A percentile compares a stretch with the other conserved stretches of the same genome.
Conservation (phyloP, 2,888 invertebrate species). For the Cinara cedri region DNA sequence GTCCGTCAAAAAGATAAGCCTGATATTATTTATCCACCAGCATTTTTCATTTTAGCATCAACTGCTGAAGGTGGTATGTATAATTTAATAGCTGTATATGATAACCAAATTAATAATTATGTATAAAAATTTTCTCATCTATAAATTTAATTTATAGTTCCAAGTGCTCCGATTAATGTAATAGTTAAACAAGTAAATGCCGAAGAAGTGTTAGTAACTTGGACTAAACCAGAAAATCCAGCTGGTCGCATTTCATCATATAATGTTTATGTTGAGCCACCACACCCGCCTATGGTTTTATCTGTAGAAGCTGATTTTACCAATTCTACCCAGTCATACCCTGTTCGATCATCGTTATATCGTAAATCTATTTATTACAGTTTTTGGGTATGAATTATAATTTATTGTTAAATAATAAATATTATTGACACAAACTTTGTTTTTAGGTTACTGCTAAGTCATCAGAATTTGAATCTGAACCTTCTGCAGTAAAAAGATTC, state of each 20-base stretch:
- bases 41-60: slow-evolving; percentile 69
- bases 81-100: background rate
- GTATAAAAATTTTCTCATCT: background rate
- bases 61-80: slow-evolving; percentile 72
- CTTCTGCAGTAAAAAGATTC: slow-evolving; percentile 69
- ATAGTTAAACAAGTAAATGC: slow-evolving; percentile 71
- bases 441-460: slow-evolving; percentile 71
- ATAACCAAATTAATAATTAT: background rate
- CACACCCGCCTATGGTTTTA: slow-evolving; percentile 66
- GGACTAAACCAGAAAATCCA: slow-evolving; percentile 72
- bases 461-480: slow-evolving; percentile 68
- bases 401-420: background rate
- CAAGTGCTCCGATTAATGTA: slow-evolving; percentile 73
- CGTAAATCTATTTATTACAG: slow-evolving; percentile 47
- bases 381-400: slow-evolving; percentile 40
- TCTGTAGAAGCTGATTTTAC: slow-evolving; percentile 53
- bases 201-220: slow-evolving; percentile 71
- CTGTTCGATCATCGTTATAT: slow-evolving; percentile 51
- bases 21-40: slow-evolving; percentile 69
- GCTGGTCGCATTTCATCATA: slow-evolving; percentile 72
- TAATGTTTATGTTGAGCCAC: slow-evolving; percentile 71
- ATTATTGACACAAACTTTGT: slow-evolving; percentile 27
- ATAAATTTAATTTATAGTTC: slow-evolving; percentile 64
- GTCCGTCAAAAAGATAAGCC: slow-evolving; percentile 65
- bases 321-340: slow-evolving; percentile 41